A percentile compares a stretch with the other conserved stretches of the same genome.
These are phyloP conservation scores for Phylloscopus trochilus DNA, from an alignment of 2,113 vertebrate species.

Conservation along the genomic window DNA sequence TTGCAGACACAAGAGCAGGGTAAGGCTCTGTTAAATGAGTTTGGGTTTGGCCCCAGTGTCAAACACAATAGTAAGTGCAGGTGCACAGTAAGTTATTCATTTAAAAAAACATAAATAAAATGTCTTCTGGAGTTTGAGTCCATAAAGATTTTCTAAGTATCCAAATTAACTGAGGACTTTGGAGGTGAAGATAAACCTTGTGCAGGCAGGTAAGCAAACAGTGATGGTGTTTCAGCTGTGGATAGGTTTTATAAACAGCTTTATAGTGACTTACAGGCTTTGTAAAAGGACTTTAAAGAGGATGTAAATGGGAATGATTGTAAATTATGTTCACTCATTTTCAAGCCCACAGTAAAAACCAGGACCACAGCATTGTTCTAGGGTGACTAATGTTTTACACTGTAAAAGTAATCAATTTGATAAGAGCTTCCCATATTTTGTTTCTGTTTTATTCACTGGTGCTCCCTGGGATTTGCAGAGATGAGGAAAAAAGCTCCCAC, in stretches of 20 bases:
- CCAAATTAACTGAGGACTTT: background rate
- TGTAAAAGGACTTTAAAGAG: conserved; percentile 1
- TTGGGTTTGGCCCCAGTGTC: background rate
- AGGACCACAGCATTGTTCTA: background rate
- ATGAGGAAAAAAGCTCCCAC: background rate
- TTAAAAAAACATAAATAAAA: background rate
- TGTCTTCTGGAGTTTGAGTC: background rate
- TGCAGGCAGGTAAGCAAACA: background rate
- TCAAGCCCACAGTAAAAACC: background rate
- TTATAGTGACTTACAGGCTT: background rate
- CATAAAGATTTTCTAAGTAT: background rate
- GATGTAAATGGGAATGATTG: background rate
- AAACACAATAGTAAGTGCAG: background rate
- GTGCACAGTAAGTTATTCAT: background rate
- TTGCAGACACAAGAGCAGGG: background rate
- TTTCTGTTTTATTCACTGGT: background rate
- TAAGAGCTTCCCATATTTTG: conserved; percentile 20
- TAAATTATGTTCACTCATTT: background rate
- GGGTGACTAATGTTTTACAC: background rate
- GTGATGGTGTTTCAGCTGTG: background rate
- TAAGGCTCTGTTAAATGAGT: background rate
- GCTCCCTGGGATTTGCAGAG: background rate
- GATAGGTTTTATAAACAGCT: background rate
- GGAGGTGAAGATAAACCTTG: background rate
- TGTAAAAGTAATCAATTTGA: background rate